These are phyloP conservation scores for Drosophila pectinifera DNA, from an alignment of 1,140 invertebrate genomes.

Conservation along the genomic window DNA sequence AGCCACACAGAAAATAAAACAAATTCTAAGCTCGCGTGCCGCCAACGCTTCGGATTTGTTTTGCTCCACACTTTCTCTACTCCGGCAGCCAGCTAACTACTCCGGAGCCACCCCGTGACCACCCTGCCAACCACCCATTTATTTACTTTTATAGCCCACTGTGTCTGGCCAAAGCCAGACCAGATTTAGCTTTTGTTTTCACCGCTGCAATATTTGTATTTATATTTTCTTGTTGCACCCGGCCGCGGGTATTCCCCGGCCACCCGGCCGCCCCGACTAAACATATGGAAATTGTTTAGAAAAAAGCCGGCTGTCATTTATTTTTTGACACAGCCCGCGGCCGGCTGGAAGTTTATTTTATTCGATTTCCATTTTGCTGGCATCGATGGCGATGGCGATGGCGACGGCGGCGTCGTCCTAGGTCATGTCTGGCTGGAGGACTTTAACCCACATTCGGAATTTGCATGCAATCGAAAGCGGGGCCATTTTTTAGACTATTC, in stretches of 20 bases:
- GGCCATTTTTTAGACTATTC: conserved; percentile 42
- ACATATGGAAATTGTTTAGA: conserved; percentile 72
- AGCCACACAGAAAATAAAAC: conserved; percentile 38
- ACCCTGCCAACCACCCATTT: conserved; percentile 36
- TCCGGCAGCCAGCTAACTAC: not conserved
- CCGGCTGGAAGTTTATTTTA: conserved; percentile 41
- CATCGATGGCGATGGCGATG: conserved; percentile 23
- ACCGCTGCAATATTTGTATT: conserved; percentile 58
- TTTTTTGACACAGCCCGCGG: conserved; percentile 48
- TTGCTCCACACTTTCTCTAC: conserved; percentile 21
- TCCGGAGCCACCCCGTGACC: not conserved
- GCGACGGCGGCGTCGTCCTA: conserved; percentile 46
- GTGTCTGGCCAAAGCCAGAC: conserved; percentile 49
- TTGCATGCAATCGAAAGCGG: conserved; percentile 69
- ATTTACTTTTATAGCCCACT: conserved; percentile 68
- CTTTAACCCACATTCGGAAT: conserved; percentile 69
- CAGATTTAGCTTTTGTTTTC: conserved; percentile 41
- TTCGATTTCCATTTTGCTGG: conserved; percentile 46
- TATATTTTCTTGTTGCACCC: conserved; percentile 59
- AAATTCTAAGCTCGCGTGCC: conserved; percentile 79
- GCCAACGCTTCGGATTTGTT: conserved; percentile 56
- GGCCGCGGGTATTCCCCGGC: not conserved
- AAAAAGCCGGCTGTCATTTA: conserved; percentile 61
- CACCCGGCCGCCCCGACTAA: conserved; percentile 38
- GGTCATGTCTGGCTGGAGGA: conserved; percentile 66